These are phyloP conservation scores for Rostratula benghalensis DNA, from an alignment of 2,113 vertebrate species.

Conservation along the genomic window DNA sequence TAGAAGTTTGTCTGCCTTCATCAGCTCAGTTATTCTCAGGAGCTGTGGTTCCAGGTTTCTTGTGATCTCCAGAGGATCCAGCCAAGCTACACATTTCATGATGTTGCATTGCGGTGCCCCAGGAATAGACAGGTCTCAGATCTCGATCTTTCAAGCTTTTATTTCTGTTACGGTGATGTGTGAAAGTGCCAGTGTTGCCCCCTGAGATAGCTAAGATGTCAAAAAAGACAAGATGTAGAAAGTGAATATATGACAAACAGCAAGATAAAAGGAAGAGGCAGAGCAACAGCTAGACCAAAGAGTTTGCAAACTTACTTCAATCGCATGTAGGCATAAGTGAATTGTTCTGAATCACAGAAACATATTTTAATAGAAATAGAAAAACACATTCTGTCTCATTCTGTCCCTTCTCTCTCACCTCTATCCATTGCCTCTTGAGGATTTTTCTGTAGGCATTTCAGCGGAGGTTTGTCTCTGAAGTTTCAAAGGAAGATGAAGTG, in stretches of 20 bases:
- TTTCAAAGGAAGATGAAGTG: background rate
- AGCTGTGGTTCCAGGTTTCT: constrained; percentile 45
- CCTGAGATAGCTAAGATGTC: constrained; percentile 30
- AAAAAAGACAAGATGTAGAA: constrained; percentile 42
- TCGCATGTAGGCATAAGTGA: background rate
- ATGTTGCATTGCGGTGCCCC: background rate
- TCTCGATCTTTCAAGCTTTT: constrained; percentile 40
- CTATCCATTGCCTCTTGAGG: background rate
- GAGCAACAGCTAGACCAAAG: constrained; percentile 15
- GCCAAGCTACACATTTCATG: constrained; percentile 9
- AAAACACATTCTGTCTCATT: background rate
- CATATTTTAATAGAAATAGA: background rate
- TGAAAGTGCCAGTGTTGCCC: constrained; percentile 21
- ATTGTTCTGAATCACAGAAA: constrained; percentile 12
- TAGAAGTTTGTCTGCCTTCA: constrained; percentile 9
- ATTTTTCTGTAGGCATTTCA: background rate
- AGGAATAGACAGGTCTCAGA: constrained; percentile 38
- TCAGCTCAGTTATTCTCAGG: constrained; percentile 23
- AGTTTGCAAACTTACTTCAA: constrained; percentile 30
- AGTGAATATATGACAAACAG: constrained; percentile 17
- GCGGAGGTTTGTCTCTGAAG: background rate
- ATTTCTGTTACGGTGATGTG: constrained; percentile 42
- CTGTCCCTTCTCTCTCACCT: background rate
- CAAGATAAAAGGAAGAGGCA: constrained; percentile 18
- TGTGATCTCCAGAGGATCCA: constrained; percentile 37